phyloP scores from a whole-genome alignment of 2,888 invertebrate species.

The Standfussiana lucernea region DNA sequence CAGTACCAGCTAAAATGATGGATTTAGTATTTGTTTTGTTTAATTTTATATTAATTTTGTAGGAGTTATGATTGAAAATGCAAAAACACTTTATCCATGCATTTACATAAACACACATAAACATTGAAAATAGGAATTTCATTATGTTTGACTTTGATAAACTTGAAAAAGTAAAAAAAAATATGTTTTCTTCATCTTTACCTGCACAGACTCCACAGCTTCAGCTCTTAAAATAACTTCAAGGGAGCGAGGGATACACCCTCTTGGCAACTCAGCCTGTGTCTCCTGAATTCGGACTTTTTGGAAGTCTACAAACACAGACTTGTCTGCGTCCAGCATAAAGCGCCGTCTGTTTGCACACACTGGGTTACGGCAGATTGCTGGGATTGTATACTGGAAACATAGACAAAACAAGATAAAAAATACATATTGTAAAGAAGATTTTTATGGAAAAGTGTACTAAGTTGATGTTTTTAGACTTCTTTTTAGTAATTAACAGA shows the following conservation, averaged over 20 bases:
- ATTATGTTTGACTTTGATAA: neutral
- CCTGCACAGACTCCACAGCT: constrained; percentile 98
- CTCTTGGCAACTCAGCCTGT: constrained; percentile 98
- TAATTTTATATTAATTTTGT: too few species aligned
- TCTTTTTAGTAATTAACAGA: neutral
- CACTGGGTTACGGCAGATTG: constrained; percentile 98
- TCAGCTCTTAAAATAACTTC: constrained; percentile 98
- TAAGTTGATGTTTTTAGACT: neutral
- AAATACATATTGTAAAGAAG: neutral
- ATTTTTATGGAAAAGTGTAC: neutral
- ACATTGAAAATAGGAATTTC: neutral
- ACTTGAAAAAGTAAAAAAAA: neutral
- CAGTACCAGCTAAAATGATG: neutral
- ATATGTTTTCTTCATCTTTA: neutral
- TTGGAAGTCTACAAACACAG: constrained; percentile 99
- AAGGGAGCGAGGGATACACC: constrained; percentile 98
- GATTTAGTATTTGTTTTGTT: neutral
- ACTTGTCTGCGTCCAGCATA: constrained; percentile 97
- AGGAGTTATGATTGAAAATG: too few species aligned
- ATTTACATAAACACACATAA: too few species aligned
- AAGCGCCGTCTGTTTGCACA: constrained; percentile 98
- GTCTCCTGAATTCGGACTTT: constrained; percentile 99
- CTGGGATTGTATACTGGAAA: constrained; percentile 96
- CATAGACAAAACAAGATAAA: neutral
- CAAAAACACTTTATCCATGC: too few species aligned